Evolutionary conservation across 2,797 vertebrate genomes (phyloP), one percentile per base, ranked within the genome.

Genomic region (Anas acuta): DNA sequence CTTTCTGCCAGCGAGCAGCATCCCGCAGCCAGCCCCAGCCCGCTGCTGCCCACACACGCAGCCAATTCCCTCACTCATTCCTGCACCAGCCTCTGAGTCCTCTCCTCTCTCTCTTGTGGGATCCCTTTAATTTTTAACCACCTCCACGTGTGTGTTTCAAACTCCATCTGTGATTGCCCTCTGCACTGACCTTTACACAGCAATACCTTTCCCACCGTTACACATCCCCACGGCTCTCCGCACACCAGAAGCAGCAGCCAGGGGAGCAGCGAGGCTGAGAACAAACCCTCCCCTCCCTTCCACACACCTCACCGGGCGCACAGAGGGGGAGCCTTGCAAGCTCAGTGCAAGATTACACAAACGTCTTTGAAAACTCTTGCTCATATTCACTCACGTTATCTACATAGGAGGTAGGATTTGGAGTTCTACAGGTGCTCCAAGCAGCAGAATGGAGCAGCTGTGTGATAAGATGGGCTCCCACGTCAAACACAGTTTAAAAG

Each of bases 171-270:
- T 64, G 15, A 53, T 6, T 51, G 14, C 26, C 26, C 25, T 28
- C 26, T 2, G 51, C 51, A 28, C 26, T 89, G 98, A 98, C 98
- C 98, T 98, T 98, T 98, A 76, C 67, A 86, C 97, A 97, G 95
- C 89, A 92, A 97, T 92, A 95, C 96, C 96, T 97, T 96, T 91
- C 76, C 89, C 97, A 97, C 94, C 92, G 91, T 91, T 93, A 79
- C 96, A 75, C 45, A 62, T 97, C 51, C 39, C n/a, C 76, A 35
- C 32, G 79, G 76, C 69, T 91, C 75, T 77, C 81, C 61, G 71
- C 65, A 69, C 28, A 88, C 45, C 89, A 92, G 69, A 97, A 97
- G 89, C 93, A 97, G 77, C 70, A 78, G 41, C 75, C 85, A 75
- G 26, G 30, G 51, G 35, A 94, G 76, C 41, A 72, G 22, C 17